A percentile compares a stretch with the other conserved stretches of the same genome.
Evolutionary conservation across 1,140 invertebrate species (phyloP).

Genomic region (Zaprionus ghesquierei): DNA sequence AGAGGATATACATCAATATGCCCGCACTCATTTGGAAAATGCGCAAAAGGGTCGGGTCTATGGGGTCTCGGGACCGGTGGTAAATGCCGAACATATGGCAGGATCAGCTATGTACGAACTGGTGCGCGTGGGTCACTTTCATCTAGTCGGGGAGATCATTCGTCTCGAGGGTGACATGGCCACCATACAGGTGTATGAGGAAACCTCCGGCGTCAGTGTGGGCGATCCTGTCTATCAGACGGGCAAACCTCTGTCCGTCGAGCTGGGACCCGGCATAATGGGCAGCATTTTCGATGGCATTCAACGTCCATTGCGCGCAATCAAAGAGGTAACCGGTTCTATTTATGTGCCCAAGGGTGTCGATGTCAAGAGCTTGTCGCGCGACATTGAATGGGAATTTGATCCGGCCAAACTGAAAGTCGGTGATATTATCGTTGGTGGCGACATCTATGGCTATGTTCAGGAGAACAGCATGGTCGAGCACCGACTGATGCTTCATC

Average conservation of each 20-base stretch:
- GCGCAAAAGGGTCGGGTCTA: slow-evolving; percentile 91
- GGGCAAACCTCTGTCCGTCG: slow-evolving; percentile 92
- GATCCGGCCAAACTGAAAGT: slow-evolving; percentile 91
- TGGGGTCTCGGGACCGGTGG: slow-evolving; percentile 95
- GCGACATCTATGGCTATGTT: slow-evolving; percentile 97
- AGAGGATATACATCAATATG: no score
- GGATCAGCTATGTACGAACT: slow-evolving; percentile 86
- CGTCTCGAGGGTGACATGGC: slow-evolving; percentile 86
- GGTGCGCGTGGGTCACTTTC: slow-evolving; percentile 88
- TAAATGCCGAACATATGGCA: slow-evolving; percentile 75
- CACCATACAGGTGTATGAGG: slow-evolving; percentile 89
- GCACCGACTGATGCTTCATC: slow-evolving; percentile 97
- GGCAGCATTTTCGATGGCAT: slow-evolving; percentile 90
- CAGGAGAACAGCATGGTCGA: slow-evolving; percentile 98
- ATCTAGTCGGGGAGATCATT: slow-evolving; percentile 90
- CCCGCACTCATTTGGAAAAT: no score
- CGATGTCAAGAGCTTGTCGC: slow-evolving; percentile 94
- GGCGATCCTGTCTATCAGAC: slow-evolving; percentile 92
- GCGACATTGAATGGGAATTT: slow-evolving; percentile 94
- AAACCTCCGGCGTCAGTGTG: slow-evolving; percentile 93
- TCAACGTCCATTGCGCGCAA: slow-evolving; percentile 91
- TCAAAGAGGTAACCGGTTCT: slow-evolving; percentile 92
- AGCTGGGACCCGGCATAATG: slow-evolving; percentile 89
- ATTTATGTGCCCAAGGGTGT: slow-evolving; percentile 99
- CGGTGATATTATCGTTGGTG: slow-evolving; percentile 97